phyloP scores from a whole-genome alignment of 37 sponge, comb jelly and placozoan species.

The Ianthella basta region DNA sequence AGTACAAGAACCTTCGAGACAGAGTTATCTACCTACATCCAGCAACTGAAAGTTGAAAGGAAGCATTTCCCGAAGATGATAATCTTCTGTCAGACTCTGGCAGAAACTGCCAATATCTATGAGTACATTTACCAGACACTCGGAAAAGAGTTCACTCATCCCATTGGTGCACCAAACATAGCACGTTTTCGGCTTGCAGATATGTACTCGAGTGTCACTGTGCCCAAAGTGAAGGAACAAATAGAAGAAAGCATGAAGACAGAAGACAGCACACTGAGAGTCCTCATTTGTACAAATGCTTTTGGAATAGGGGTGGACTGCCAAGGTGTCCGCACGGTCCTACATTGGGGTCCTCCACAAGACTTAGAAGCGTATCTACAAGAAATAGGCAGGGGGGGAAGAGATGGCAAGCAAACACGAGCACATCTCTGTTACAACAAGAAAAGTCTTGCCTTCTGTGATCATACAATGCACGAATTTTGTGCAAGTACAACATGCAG shows the following conservation, averaged over 20 bases:
- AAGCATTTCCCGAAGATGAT: conserved; percentile 11
- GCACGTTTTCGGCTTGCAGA: conserved; percentile 35
- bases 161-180: conserved; percentile 36
- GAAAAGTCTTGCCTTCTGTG: conserved; percentile 5
- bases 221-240: conserved; percentile 9
- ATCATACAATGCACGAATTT: conserved; percentile 21
- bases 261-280: conserved; percentile 29
- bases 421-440: not conserved
- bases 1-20: not conserved
- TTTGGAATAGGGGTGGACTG: conserved; percentile 46
- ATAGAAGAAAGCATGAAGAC: conserved; percentile 33
- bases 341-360: conserved; percentile 30
- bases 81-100: conserved; percentile 31
- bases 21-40: not conserved
- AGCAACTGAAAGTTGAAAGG: conserved; percentile 9
- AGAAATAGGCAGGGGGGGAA: conserved; percentile 28
- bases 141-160: conserved; percentile 30
- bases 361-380: conserved; percentile 23
- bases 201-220: conserved; percentile 43
- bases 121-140: not conserved
- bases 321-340: conserved; percentile 5
- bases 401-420: conserved; percentile 19
- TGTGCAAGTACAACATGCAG: conserved; percentile 24
- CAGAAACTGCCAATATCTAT: conserved; percentile 32
- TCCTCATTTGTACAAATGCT: conserved; percentile 20